A percentile compares a stretch with the other conserved stretches of the same genome.
phyloP scores from a whole-genome alignment of 2,113 vertebrate genomes.

The Python bivittatus region DNA sequence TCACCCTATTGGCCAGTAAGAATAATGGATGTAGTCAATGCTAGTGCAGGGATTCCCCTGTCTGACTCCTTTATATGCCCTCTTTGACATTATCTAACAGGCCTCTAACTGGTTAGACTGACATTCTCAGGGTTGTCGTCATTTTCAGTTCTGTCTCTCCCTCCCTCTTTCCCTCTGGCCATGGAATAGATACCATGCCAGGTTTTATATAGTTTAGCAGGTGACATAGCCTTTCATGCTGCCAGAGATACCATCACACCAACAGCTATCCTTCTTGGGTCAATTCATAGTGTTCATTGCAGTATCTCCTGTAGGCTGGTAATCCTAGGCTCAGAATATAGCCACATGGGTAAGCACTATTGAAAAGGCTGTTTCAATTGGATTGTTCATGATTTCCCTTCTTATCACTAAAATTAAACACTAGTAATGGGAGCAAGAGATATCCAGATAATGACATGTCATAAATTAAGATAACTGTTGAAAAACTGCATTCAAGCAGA shows the following conservation, averaged over 20 bases:
- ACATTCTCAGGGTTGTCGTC: neutral
- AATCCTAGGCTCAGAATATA: neutral
- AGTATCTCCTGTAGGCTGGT: neutral
- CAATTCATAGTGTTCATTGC: neutral
- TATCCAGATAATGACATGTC: neutral
- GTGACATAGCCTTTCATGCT: neutral
- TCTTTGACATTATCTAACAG: neutral
- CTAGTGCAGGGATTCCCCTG: neutral
- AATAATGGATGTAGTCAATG: neutral
- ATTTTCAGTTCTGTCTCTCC: neutral
- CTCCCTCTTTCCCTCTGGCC: neutral
- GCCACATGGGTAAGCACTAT: neutral
- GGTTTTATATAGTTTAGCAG: neutral
- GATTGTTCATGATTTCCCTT: neutral
- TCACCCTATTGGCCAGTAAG: neutral
- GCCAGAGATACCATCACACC: neutral
- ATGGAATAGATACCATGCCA: neutral
- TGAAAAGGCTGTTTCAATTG: neutral
- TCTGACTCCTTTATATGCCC: neutral
- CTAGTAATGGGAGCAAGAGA: neutral
- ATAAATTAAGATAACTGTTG: neutral
- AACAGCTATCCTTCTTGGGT: too few relatives aligned
- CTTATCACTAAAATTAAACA: neutral
- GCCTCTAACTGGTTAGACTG: neutral
- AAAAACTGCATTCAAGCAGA: neutral